phyloP scores from a whole-genome alignment of 2,113 vertebrate genomes.

The Acanthisitta chloris region DNA sequence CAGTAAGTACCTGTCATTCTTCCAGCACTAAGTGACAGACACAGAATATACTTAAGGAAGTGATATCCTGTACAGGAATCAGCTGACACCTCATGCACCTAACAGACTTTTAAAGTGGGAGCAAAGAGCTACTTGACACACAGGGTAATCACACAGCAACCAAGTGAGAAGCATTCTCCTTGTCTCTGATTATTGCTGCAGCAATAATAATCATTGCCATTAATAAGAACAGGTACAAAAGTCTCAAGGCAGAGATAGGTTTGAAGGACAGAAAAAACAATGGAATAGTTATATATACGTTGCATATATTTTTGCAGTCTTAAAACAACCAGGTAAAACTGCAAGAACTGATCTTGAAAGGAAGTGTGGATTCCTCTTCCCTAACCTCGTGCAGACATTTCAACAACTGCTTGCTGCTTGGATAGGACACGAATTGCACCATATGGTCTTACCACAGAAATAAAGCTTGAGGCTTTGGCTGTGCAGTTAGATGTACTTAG shows the following conservation, averaged over 20 bases:
- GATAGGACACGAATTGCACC: neutral
- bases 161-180: neutral
- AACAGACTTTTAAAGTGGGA: neutral
- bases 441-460: neutral
- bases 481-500: neutral
- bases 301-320: neutral
- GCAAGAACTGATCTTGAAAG: neutral
- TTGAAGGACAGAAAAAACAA: neutral
- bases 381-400: neutral
- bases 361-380: neutral
- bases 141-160: neutral
- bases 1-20: slow-evolving; percentile 4
- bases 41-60: neutral
- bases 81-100: neutral
- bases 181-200: neutral
- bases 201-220: neutral
- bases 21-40: neutral
- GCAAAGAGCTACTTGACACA: neutral
- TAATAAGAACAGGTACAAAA: neutral
- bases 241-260: neutral
- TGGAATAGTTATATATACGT: neutral
- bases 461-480: neutral
- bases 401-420: neutral
- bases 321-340: neutral
- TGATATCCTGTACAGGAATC: neutral